Percentiles rank a stretch among this genome's conserved stretches.
Evolutionary conservation across 1,140 invertebrate species (phyloP).

Genomic region (Pararge aegeria): DNA sequence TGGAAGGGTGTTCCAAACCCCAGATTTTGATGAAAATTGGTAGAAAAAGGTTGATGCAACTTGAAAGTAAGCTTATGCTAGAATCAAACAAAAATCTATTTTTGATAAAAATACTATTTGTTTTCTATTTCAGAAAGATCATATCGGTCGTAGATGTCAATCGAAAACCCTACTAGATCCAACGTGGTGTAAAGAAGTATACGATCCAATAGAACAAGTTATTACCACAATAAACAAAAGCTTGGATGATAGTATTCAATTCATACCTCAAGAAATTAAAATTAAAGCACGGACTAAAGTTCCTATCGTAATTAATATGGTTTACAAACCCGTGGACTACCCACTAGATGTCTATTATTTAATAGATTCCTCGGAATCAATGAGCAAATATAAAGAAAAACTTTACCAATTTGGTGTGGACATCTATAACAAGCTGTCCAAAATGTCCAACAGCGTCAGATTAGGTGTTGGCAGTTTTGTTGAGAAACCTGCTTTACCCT

Average conservation of each 20-base stretch:
- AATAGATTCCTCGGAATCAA: constrained; percentile 92
- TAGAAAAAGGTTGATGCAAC: too few species aligned
- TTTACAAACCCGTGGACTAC: constrained; percentile 85
- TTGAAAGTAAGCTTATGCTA: too few species aligned
- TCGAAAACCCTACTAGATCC: constrained; percentile 23
- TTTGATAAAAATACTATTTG: too few species aligned
- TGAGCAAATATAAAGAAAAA: constrained; percentile 86
- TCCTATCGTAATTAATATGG: constrained; percentile 43
- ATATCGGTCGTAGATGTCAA: constrained; percentile 36
- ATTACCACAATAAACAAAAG: constrained; percentile 17
- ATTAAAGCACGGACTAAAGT: constrained; percentile 51
- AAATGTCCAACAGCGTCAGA: constrained; percentile 90
- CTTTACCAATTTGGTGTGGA: constrained; percentile 83
- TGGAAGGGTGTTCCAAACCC: too few species aligned
- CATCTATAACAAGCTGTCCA: constrained; percentile 83
- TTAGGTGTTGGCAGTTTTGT: constrained; percentile 94
- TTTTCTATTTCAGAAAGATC: constrained; percentile 27
- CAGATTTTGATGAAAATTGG: too few species aligned
- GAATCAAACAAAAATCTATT: too few species aligned
- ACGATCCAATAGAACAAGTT: constrained; percentile 25
- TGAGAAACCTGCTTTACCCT: constrained; percentile 92
- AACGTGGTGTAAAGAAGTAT: constrained; percentile 44
- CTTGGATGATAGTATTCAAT: constrained; percentile 44
- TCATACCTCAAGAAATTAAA: constrained; percentile 54
- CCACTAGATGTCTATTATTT: constrained; percentile 94